Percentiles rank a stretch among this genome's conserved stretches.
phyloP scores from a whole-genome alignment of 1,140 invertebrate species.

The Cephus cinctus region DNA sequence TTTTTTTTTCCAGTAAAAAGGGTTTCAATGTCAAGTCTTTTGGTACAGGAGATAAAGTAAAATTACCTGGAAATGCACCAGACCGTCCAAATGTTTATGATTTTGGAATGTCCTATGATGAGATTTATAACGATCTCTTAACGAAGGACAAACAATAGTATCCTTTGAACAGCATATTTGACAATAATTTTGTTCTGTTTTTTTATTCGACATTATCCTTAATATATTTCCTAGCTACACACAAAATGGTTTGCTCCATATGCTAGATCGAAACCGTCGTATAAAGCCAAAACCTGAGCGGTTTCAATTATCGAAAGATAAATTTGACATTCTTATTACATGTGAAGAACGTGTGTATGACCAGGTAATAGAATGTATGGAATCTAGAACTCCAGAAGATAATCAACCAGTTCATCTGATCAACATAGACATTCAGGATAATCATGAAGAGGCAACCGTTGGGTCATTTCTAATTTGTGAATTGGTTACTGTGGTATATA shows the following conservation, averaged over 20 bases:
- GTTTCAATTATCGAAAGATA: conserved; percentile 88
- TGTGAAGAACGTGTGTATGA: conserved; percentile 99
- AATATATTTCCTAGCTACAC: conserved; percentile 81
- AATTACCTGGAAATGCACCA: conserved; percentile 90
- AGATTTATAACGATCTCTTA: conserved; percentile 94
- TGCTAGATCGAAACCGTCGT: conserved; percentile 95
- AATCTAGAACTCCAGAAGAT: conserved; percentile 66
- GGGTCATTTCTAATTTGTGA: conserved; percentile 98
- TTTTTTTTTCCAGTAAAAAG: conserved; percentile 75
- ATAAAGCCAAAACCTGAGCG: conserved; percentile 94
- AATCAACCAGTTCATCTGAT: conserved; percentile 93
- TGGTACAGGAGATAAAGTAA: conserved; percentile 97
- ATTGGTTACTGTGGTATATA: conserved; percentile 79
- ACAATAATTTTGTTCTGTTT: conserved; percentile 8
- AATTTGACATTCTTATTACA: conserved; percentile 96
- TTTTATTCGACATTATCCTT: conserved; percentile 17
- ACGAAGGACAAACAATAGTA: conserved; percentile 87
- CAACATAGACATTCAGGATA: conserved; percentile 99
- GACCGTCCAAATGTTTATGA: conserved; percentile 98
- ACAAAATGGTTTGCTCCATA: conserved; percentile 97
- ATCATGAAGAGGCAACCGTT: conserved; percentile 99
- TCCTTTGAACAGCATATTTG: conserved; percentile 51
- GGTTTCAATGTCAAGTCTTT: conserved; percentile 96
- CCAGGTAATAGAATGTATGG: conserved; percentile 82
- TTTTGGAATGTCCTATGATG: conserved; percentile 94